A percentile compares a stretch with the other conserved stretches of the same genome.
phyloP scores from a whole-genome alignment of 2,888 invertebrate species.

The Leucoptera coffeella region DNA sequence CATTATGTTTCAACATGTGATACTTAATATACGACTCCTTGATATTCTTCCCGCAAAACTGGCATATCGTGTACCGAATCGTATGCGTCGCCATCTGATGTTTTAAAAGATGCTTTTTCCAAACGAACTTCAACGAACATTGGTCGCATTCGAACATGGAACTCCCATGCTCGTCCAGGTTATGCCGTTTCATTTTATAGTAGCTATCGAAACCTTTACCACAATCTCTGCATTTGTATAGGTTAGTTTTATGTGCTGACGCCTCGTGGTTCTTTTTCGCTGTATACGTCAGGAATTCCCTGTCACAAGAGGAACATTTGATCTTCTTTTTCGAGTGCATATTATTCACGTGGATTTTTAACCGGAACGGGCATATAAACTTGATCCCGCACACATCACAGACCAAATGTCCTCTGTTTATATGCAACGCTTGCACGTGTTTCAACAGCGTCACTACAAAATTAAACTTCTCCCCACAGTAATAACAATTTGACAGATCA shows the following conservation, averaged over 20 bases:
- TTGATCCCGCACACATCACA: background rate
- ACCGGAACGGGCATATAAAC: background rate
- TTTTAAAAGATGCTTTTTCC: background rate
- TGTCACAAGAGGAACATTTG: background rate
- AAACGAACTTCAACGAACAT: background rate
- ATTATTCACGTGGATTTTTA: background rate
- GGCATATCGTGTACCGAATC: background rate
- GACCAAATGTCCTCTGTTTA: background rate
- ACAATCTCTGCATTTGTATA: constrained; percentile 26
- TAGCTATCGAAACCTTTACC: constrained; percentile 28
- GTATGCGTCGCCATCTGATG: background rate
- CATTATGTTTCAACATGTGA: background rate
- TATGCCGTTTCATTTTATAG: constrained; percentile 8
- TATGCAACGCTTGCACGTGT: background rate
- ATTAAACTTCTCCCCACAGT: background rate
- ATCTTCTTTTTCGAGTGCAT: background rate
- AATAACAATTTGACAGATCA: background rate
- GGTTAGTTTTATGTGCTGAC: constrained; percentile 23
- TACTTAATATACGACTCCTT: background rate
- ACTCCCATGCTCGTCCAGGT: background rate
- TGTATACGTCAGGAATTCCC: constrained; percentile 9
- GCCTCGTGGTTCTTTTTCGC: constrained; percentile 25
- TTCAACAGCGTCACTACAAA: background rate
- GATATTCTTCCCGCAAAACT: background rate
- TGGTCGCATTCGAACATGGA: background rate